Evolutionary conservation across 2,888 invertebrate species (phyloP).

Genomic region (Synergus laeviventris): DNA sequence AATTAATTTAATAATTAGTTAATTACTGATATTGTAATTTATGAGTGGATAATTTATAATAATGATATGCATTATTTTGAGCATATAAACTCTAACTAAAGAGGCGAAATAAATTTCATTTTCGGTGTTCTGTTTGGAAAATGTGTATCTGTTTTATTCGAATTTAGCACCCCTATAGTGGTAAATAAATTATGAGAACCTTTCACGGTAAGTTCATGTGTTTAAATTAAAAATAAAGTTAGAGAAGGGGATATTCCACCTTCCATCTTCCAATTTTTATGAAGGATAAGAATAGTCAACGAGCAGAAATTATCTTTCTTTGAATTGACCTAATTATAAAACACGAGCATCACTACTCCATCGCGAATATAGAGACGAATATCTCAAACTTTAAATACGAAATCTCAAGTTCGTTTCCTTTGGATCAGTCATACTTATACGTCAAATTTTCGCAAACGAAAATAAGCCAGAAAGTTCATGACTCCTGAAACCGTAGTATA

Average conservation of each 20-base stretch:
- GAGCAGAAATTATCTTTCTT: constrained; percentile 10
- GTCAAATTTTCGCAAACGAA: constrained; percentile 19
- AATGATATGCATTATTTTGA: too few relatives aligned
- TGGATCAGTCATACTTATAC: constrained; percentile 8
- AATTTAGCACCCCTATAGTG: too few relatives aligned
- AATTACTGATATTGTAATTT: too few relatives aligned
- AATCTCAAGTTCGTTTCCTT: constrained; percentile 29
- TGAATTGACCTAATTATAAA: constrained; percentile 53
- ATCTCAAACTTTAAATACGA: constrained; percentile 29
- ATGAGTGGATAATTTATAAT: too few relatives aligned
- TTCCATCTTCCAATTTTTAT: neutral
- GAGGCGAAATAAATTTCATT: too few relatives aligned
- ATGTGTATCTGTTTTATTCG: too few relatives aligned
- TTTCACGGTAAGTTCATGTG: too few relatives aligned
- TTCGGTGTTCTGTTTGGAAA: too few relatives aligned
- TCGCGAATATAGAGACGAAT: constrained; percentile 25
- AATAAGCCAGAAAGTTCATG: constrained; percentile 30
- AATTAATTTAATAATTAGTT: too few relatives aligned
- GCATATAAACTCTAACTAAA: too few relatives aligned
- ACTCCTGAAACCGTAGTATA: neutral
- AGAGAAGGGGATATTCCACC: neutral
- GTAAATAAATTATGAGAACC: too few relatives aligned
- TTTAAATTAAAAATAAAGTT: neutral
- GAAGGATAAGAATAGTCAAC: constrained; percentile 19
- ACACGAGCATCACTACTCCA: constrained; percentile 24